A percentile compares a stretch with the other conserved stretches of the same genome.
Conservation (phyloP, 2,888 invertebrate genomes). For the Melanargia galathea region DNA sequence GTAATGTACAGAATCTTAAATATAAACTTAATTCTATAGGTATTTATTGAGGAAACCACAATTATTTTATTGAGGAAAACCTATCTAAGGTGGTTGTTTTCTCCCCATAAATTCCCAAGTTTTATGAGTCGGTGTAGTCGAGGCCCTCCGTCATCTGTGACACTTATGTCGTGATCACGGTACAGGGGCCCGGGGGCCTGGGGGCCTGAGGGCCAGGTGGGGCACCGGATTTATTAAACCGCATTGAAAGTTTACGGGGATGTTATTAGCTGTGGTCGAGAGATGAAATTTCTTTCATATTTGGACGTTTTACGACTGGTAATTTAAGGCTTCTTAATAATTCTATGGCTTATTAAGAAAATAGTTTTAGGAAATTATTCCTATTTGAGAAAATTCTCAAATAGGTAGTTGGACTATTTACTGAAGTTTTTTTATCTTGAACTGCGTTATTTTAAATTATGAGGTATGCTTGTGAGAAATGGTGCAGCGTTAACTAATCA, state of each 20-base stretch:
- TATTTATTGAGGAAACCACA: background rate
- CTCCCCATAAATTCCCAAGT: conserved; percentile 66
- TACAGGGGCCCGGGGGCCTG: conserved; percentile 44
- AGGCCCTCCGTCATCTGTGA: conserved; percentile 48
- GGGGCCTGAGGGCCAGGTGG: conserved; percentile 42
- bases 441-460: no score
- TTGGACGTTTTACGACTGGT: conserved; percentile 17
- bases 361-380: no score
- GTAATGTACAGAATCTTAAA: background rate
- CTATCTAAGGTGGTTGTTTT: conserved; percentile 52
- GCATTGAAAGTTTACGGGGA: conserved; percentile 9
- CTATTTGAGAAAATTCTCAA: no score
- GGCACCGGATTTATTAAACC: conserved; percentile 16
- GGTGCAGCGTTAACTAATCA: no score
- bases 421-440: no score
- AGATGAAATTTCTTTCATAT: conserved; percentile 9
- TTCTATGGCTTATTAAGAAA: no score
- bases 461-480: no score
- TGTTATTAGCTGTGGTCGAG: conserved; percentile 9
- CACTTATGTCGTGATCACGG: conserved; percentile 57
- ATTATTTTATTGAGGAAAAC: conserved; percentile 16
- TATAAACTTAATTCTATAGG: background rate
- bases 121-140: conserved; percentile 45
- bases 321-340: conserved; percentile 29
- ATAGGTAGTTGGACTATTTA: no score